Conservation (phyloP, 2,113 vertebrate species). For the Raja brachyura region DNA sequence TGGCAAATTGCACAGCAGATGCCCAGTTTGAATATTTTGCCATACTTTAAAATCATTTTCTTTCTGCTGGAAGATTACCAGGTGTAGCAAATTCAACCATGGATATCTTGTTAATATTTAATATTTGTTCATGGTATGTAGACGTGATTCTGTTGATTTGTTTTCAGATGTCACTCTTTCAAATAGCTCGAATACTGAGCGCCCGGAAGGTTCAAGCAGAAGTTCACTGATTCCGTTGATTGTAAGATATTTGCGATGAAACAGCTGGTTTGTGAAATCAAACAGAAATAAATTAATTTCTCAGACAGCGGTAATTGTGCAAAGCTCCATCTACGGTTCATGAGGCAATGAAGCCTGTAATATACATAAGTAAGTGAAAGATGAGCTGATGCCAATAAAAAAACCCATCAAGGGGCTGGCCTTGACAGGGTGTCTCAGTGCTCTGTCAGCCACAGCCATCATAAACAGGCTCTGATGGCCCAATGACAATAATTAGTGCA, state of each 20-base stretch:
- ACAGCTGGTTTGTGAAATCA: slow-evolving; percentile 37
- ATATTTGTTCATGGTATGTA: not conserved
- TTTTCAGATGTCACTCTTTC: slow-evolving; percentile 1
- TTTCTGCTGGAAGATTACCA: not conserved
- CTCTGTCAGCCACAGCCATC: slow-evolving; percentile 60
- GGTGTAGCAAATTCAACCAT: not conserved
- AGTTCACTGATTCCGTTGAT: slow-evolving; percentile 35
- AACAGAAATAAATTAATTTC: slow-evolving; percentile 36
- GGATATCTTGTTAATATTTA: not conserved
- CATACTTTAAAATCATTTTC: not conserved
- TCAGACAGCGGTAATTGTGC: slow-evolving; percentile 31
- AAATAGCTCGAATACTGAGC: not conserved
- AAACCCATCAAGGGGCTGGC: slow-evolving; percentile 59
- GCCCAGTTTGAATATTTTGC: too few species aligned
- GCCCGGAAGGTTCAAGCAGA: not conserved
- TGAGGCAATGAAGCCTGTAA: slow-evolving; percentile 35
- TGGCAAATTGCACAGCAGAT: too few species aligned
- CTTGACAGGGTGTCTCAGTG: slow-evolving; percentile 58
- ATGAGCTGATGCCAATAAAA: slow-evolving; percentile 58
- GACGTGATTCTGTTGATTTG: not conserved
- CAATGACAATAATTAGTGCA: slow-evolving; percentile 68
- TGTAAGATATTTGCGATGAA: slow-evolving; percentile 30
- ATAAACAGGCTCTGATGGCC: slow-evolving; percentile 65
- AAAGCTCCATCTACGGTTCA: slow-evolving; percentile 17
- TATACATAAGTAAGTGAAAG: slow-evolving; percentile 52